Evolutionary conservation across 1,140 invertebrate species (phyloP), one percentile per base, ranked within the genome.

Genomic region (Ladona fulva): DNA sequence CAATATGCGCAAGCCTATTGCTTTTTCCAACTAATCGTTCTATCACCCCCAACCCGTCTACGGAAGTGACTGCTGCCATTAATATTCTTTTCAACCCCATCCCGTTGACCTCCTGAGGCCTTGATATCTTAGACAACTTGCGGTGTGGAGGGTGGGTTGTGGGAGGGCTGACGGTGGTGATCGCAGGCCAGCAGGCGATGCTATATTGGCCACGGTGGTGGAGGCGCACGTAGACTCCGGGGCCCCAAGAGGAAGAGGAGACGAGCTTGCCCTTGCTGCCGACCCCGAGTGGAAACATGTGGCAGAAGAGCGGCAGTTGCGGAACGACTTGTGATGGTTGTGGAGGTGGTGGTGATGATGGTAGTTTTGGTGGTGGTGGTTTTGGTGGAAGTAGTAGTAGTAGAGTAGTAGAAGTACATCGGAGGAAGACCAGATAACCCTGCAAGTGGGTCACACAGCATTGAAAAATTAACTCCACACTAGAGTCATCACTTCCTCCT

Each of bases 331-430:
- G 52, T 66, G 52, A 66, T 66, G 52, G 52, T 66, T 16, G 52
- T 66, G 52, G 52, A 66, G 52, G 52, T 66, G 52, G 52, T 66
- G 52, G 52, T 66, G 52, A 66, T 66, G 52, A 66, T 66, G 52
- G 52, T 66, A 66, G 52, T 66, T 66, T 66, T 66, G 52, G 52
- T 66, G 52, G 52, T 66, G 52, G 52, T 66, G 52, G 52, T 66
- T 66, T 66, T 66, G 52, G 52, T 66, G 52, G 52, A 66, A 66
- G 52, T 66, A 66, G 52, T 66, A 66, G 52, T 66, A 66, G 52
- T 19, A 66, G 52, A 66, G 52, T 66, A 66, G 52, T 66, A 66
- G 52, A 66, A 66, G 52, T 66, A 66, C 52, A 66, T 66, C 52
- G 52, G 52, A 66, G 52, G 52, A 66, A 66, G 52, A 22, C 52